These are phyloP conservation scores for Meloidogyne chitwoodi DNA, from an alignment of 1,140 invertebrate species.

Conservation along the genomic window DNA sequence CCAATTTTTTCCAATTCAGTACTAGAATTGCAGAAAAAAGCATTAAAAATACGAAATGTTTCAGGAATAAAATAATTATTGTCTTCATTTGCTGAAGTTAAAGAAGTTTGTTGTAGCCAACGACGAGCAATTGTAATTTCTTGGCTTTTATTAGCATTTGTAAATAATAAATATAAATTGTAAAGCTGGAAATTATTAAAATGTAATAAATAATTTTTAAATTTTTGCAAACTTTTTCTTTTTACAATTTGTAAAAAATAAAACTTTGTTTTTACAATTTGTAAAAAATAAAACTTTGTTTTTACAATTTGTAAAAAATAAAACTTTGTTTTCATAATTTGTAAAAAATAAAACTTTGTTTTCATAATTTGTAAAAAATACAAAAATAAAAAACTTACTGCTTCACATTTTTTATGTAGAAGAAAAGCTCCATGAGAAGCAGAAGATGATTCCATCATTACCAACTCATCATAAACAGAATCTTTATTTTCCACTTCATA, in stretches of 20 bases:
- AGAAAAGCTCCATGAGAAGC: conserved; percentile 18
- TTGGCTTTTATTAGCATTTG: neutral
- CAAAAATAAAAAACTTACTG: conserved; percentile 8
- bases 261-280: neutral
- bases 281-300: neutral
- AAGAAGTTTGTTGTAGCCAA: neutral
- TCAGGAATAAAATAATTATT: neutral
- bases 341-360: neutral
- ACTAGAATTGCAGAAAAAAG: neutral
- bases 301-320: neutral
- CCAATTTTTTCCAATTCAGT: too few relatives aligned
- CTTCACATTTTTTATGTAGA: conserved; percentile 24
- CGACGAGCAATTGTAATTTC: neutral
- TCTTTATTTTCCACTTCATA: neutral
- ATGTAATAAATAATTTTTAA: neutral
- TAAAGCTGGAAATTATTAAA: conserved; percentile 6
- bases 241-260: conserved; percentile 6
- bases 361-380: neutral
- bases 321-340: neutral
- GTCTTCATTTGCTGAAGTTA: neutral
- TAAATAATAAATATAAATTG: conserved; percentile 15
- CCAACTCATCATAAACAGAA: neutral
- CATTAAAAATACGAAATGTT: neutral
- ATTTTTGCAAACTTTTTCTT: neutral
- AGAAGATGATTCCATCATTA: neutral